Percentiles rank a stretch among this genome's conserved stretches.
These are phyloP conservation scores for Sminthurides bifidus DNA, from an alignment of 1,140 invertebrate species.

Conservation along the genomic window DNA sequence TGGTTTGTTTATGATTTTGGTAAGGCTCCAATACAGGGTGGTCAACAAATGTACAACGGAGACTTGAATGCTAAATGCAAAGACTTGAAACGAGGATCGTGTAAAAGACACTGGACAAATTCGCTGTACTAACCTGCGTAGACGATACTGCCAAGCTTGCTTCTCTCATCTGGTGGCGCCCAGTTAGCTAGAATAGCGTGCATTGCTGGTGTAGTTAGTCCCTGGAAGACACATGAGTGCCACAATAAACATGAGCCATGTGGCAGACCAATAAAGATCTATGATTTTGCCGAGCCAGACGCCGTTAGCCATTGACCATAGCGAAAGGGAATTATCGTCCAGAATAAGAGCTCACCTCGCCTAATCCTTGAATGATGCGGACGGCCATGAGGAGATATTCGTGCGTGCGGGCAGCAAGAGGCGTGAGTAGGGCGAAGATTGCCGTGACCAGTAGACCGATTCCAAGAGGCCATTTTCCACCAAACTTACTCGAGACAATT, in stretches of 20 bases:
- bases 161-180: conserved; percentile 41
- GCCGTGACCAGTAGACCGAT: conserved; percentile 56
- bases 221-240: conserved; percentile 40
- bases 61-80: too few species aligned
- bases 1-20: too few species aligned
- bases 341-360: conserved; percentile 42
- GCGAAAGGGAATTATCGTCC: too few species aligned
- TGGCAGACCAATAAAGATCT: too few species aligned
- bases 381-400: conserved; percentile 13
- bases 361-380: conserved; percentile 16
- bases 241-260: background rate
- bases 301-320: too few species aligned
- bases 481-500: conserved; percentile 69
- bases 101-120: background rate
- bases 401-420: conserved; percentile 17
- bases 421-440: conserved; percentile 52
- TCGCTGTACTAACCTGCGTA: conserved; percentile 24
- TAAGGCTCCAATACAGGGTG: too few species aligned
- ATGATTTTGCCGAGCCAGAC: too few species aligned
- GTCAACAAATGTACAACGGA: too few species aligned
- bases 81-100: background rate
- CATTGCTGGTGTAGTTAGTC: conserved; percentile 58
- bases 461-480: conserved; percentile 48
- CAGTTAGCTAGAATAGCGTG: conserved; percentile 43
- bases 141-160: conserved; percentile 25